Percentiles rank a stretch among this genome's conserved stretches.
Evolutionary conservation across 2,797 vertebrate genomes (phyloP).

Genomic region (Gallirallus australis): DNA sequence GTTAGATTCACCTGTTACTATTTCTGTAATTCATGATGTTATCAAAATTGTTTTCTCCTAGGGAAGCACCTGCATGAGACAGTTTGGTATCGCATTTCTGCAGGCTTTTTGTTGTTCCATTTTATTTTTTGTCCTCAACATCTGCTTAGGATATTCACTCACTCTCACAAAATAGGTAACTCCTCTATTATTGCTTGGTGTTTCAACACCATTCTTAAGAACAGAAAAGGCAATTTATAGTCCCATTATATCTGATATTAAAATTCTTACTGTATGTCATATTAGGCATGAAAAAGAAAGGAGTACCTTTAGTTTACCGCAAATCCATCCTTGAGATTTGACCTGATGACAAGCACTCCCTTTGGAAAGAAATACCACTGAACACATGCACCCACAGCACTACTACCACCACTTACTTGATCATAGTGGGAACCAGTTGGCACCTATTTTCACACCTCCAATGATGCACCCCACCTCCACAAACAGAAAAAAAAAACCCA

Average conservation of each 20-base stretch:
- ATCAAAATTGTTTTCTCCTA: slow-evolving; percentile 31
- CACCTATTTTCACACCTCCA: not conserved
- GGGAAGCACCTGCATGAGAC: not conserved
- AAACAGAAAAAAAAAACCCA: not conserved
- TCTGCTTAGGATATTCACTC: not conserved
- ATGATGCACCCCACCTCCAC: accelerated
- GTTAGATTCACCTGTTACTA: slow-evolving; percentile 42
- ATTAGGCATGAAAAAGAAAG: not conserved
- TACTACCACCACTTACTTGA: not conserved
- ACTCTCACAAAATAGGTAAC: not conserved
- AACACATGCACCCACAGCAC: not conserved
- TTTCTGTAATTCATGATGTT: slow-evolving; percentile 44
- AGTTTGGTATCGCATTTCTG: slow-evolving; percentile 19
- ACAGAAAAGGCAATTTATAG: not conserved
- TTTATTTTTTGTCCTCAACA: not conserved
- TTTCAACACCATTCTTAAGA: not conserved
- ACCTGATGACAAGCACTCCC: not conserved
- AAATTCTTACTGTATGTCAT: not conserved
- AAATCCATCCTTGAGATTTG: not conserved
- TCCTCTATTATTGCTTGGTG: not conserved
- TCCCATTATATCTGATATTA: not conserved
- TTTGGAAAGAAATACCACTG: not conserved
- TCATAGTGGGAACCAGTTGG: not conserved
- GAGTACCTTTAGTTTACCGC: not conserved
- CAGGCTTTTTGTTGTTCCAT: not conserved